These are phyloP conservation scores for Cynoglossus semilaevis DNA, from an alignment of 2,113 vertebrate genomes.

Conservation along the genomic window DNA sequence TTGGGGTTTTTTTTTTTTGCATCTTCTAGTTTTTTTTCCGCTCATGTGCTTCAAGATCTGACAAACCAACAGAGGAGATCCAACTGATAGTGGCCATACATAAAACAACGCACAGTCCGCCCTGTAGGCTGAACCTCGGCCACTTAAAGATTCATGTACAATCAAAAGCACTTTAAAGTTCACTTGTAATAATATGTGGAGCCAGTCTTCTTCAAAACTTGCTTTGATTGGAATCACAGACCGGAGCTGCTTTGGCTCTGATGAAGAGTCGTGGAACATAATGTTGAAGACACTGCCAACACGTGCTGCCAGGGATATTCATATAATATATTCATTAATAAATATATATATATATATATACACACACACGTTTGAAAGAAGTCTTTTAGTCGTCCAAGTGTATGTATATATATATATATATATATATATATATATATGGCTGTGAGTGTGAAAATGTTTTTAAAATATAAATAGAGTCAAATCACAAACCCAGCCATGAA, in stretches of 20 bases:
- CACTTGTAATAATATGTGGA: constrained; percentile 18
- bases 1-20: constrained; percentile 14
- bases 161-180: constrained; percentile 29
- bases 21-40: neutral
- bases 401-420: too few relatives aligned
- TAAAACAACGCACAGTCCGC: constrained; percentile 9
- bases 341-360: too few relatives aligned
- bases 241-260: neutral
- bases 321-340: too few relatives aligned
- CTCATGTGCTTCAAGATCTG: constrained; percentile 22
- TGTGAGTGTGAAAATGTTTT: too few relatives aligned
- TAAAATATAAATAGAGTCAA: too few relatives aligned
- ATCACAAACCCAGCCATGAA: too few relatives aligned
- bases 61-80: constrained; percentile 11
- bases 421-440: too few relatives aligned
- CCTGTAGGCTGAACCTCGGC: constrained; percentile 3
- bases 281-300: neutral
- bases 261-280: constrained; percentile 10
- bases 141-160: constrained; percentile 26
- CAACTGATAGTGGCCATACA: constrained; percentile 12
- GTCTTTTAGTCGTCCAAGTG: too few relatives aligned
- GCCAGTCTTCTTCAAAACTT: constrained; percentile 30
- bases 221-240: neutral
- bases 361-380: too few relatives aligned
- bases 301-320: too few relatives aligned